Percentiles rank a stretch among this genome's conserved stretches.
Evolutionary conservation across 2,797 vertebrate species (phyloP).

Genomic region (Pagetopsis macropterus): DNA sequence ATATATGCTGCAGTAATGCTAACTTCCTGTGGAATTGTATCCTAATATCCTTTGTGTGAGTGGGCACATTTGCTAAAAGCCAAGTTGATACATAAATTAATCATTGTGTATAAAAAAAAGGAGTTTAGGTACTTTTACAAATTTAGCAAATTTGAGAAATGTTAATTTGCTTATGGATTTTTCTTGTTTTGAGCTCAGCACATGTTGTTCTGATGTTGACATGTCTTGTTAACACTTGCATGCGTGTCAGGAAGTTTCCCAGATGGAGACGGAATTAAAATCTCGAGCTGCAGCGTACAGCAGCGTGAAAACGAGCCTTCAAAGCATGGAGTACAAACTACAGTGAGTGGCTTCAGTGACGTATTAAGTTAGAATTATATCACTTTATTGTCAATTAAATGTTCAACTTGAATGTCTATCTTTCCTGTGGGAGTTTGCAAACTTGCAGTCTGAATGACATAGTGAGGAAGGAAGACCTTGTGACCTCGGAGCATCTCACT

Average conservation of each 20-base stretch:
- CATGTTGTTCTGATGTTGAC: slow-evolving; percentile 20
- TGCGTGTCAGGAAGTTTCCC: slow-evolving; percentile 88
- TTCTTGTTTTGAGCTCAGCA: background rate
- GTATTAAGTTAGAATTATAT: background rate
- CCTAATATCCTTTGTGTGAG: too few relatives aligned
- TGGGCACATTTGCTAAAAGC: too few relatives aligned
- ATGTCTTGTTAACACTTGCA: slow-evolving; percentile 35
- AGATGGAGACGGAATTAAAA: slow-evolving; percentile 91
- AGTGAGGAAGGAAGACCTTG: slow-evolving; percentile 92
- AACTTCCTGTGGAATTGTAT: too few relatives aligned
- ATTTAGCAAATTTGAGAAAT: too few relatives aligned
- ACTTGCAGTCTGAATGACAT: slow-evolving; percentile 88
- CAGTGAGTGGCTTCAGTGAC: slow-evolving; percentile 80
- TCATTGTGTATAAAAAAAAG: too few relatives aligned
- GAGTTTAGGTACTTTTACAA: too few relatives aligned
- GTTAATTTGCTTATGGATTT: too few relatives aligned
- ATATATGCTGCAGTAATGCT: too few relatives aligned
- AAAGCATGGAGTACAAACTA: slow-evolving; percentile 84
- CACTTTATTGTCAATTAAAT: background rate
- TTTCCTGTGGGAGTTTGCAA: slow-evolving; percentile 87
- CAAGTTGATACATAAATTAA: too few relatives aligned
- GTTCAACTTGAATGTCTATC: slow-evolving; percentile 3
- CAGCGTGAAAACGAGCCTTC: slow-evolving; percentile 86
- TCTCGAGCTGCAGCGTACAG: slow-evolving; percentile 84
- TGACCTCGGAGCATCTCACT: slow-evolving; percentile 94